A percentile compares a stretch with the other conserved stretches of the same genome.
Evolutionary conservation across 1,140 invertebrate species (phyloP).

Genomic region (Panagrolaimus sp.): DNA sequence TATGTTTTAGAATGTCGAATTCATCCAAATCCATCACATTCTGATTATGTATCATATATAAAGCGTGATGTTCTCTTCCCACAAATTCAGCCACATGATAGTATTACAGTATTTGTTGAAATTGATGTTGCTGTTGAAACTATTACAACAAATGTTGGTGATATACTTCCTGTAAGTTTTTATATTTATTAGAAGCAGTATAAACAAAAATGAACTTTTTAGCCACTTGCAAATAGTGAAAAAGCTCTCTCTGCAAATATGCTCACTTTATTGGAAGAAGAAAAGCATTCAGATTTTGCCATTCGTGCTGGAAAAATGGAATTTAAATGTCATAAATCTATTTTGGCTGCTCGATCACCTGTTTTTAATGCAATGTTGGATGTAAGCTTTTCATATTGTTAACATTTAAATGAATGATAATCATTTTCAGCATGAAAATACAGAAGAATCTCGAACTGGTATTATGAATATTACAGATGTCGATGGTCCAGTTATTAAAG

Average conservation of each 20-base stretch:
- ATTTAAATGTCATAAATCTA: constrained; percentile 53
- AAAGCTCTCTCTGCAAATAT: constrained; percentile 50
- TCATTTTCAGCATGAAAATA: constrained; percentile 55
- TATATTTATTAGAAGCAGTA: too few relatives aligned
- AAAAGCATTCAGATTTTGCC: constrained; percentile 50
- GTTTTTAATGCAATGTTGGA: constrained; percentile 55
- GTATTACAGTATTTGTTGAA: constrained; percentile 56
- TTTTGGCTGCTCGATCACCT: constrained; percentile 54
- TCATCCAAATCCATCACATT: constrained; percentile 57
- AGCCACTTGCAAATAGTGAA: constrained; percentile 34
- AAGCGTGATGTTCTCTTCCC: constrained; percentile 57
- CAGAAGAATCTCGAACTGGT: constrained; percentile 48
- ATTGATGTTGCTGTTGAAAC: constrained; percentile 58
- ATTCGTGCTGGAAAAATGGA: constrained; percentile 40
- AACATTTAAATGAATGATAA: too few relatives aligned
- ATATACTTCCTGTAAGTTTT: constrained; percentile 22
- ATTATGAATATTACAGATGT: constrained; percentile 53
- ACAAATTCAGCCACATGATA: constrained; percentile 53
- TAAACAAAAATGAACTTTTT: background rate
- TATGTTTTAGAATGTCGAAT: constrained; percentile 41
- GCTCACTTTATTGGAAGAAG: constrained; percentile 45
- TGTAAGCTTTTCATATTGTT: too few relatives aligned
- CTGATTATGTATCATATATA: constrained; percentile 58
- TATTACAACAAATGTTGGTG: constrained; percentile 48
- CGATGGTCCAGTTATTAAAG: constrained; percentile 47